Evolutionary conservation across 2,797 vertebrate genomes (phyloP).

Genomic region (Dryobates pubescens): DNA sequence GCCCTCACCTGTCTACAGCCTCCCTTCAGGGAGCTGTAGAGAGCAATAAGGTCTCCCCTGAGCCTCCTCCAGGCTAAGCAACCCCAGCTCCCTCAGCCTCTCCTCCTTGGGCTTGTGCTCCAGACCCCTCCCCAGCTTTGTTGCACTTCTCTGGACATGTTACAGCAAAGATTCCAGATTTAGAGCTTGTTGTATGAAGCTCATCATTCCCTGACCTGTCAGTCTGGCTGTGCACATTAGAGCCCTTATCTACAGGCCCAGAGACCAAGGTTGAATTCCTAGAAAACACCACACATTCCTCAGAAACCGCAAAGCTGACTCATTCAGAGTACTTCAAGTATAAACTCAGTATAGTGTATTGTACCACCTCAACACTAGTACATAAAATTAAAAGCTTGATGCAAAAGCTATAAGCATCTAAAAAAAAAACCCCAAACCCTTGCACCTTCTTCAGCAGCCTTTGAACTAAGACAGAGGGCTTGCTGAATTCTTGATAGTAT

Average conservation of each 20-base stretch:
- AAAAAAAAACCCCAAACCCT: not conserved
- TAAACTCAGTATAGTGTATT: not conserved
- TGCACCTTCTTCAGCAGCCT: not conserved
- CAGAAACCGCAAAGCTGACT: slow-evolving; percentile 46
- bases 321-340: not conserved
- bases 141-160: too few relatives aligned
- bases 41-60: too few relatives aligned
- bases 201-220: not conserved
- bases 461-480: not conserved
- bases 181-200: not conserved
- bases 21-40: too few relatives aligned
- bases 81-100: too few relatives aligned
- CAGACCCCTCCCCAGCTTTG: too few relatives aligned
- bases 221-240: not conserved
- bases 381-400: not conserved
- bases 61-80: too few relatives aligned
- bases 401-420: not conserved
- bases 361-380: not conserved
- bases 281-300: slow-evolving; percentile 27
- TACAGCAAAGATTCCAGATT: not conserved
- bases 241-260: not conserved
- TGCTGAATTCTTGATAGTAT: not conserved
- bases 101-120: too few relatives aligned
- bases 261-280: not conserved
- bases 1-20: too few relatives aligned